Conservation (phyloP, 2,113 vertebrate species). For the Aegotheles bennettii region DNA sequence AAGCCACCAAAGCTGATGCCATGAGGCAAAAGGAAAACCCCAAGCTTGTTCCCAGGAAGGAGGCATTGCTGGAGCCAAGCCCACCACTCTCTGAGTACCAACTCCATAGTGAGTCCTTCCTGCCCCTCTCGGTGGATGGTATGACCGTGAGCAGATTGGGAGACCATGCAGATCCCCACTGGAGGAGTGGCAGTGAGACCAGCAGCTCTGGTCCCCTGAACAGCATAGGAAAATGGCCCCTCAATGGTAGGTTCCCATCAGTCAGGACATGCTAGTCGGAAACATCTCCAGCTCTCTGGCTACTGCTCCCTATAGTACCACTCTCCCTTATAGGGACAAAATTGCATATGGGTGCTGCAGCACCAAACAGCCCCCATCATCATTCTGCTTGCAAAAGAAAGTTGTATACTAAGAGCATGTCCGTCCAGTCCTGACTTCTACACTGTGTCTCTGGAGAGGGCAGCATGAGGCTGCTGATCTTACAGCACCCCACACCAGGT, state of each 20-base stretch:
- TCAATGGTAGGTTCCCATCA: constrained; percentile 77
- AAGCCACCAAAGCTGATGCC: constrained; percentile 19
- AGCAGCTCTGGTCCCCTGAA: constrained; percentile 46
- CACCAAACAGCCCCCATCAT: neutral
- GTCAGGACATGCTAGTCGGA: neutral
- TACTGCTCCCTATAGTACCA: neutral
- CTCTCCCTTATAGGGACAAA: neutral
- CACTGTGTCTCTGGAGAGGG: neutral
- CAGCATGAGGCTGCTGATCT: neutral
- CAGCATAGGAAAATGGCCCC: constrained; percentile 66
- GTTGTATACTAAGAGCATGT: neutral
- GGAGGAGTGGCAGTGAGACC: constrained; percentile 65
- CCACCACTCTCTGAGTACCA: constrained; percentile 68
- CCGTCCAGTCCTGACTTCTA: neutral
- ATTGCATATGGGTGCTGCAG: neutral
- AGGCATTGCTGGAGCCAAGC: neutral
- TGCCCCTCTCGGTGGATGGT: constrained; percentile 43
- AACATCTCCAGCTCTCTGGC: neutral
- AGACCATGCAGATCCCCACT: constrained; percentile 60
- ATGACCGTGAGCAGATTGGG: constrained; percentile 63
- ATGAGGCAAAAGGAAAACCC: constrained; percentile 22
- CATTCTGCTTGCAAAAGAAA: neutral
- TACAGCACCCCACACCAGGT: neutral
- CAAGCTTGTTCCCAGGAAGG: neutral
- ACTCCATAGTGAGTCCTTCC: constrained; percentile 71